Base-by-base conservation (phyloP, 2,888 invertebrate genomes). In the Tipula confusa region DNA sequence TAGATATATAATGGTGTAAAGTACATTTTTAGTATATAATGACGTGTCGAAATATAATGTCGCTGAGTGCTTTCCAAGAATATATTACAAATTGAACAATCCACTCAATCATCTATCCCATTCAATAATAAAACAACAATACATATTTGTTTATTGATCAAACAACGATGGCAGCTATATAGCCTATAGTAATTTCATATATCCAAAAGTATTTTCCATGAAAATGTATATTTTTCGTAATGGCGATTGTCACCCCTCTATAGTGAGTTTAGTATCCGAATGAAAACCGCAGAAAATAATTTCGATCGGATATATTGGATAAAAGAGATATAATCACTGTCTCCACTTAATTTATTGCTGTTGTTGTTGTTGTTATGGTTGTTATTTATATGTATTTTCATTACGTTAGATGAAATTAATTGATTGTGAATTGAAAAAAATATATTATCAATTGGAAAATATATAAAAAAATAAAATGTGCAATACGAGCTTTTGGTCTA, bases 331-430 rank as follows among this genome's bases (percentile, higher is more conserved):
- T 64, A 64, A 64, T 64, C 64, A 64, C 24, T 13, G 64, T 64
- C 64, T 64, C 24, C 24, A 0, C 64, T 24, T 24, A 64, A 64
- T 64, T 64, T 64, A 64, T 64, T 2, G 64, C 7, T 5, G 15
- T 64, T 64, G 64, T 64, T 24, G 64, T 64, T 18, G n/a, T n/a
- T n/a, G n/a, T n/a, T n/a, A n/a, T n/a, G n/a, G n/a, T n/a, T n/a
- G n/a, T n/a, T n/a, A n/a, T n/a, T n/a, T n/a, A n/a, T n/a, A n/a
- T n/a, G n/a, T n/a, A 64, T 64, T 64, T 64, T 64, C 24, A 64
- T 64, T 64, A 64, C 64, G 18, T 64, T 64, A 64, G 64, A 64
- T 64, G 18, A 64, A 64, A 64, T 64, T 64, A 64, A 64, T 64
- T 64, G 64, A 64, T 64, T 64, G 64, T 24, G 24, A 64, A 24